A percentile compares a stretch with the other conserved stretches of the same genome.
Conservation (phyloP, 2,113 vertebrate genomes). For the Microtus montanus region DNA sequence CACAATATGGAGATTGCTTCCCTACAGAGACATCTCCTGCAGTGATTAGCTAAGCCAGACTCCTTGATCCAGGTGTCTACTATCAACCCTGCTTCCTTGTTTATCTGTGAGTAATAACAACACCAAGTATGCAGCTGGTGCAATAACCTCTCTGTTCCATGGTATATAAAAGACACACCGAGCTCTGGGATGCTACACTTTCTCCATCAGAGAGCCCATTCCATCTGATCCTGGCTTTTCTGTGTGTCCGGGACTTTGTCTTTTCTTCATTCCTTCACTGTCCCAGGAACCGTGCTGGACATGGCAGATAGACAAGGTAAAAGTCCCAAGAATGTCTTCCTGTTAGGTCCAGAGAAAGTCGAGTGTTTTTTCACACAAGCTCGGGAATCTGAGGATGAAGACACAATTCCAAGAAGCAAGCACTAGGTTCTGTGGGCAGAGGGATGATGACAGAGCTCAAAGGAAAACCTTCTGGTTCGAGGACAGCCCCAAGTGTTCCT, state of each 20-base stretch:
- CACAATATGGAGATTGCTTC: background rate
- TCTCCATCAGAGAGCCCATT: background rate
- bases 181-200: background rate
- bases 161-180: background rate
- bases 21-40: background rate
- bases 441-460: background rate
- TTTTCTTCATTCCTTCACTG: background rate
- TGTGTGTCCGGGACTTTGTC: background rate
- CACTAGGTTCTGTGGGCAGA: background rate
- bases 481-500: background rate
- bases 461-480: background rate
- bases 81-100: background rate
- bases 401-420: background rate
- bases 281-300: background rate
- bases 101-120: background rate
- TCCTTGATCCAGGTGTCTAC: background rate
- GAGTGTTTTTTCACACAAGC: background rate
- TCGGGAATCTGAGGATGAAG: background rate
- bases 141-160: background rate
- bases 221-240: background rate
- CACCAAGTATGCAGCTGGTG: background rate
- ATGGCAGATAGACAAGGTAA: background rate
- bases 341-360: background rate
- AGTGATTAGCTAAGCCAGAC: background rate
- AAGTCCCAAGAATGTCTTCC: slow-evolving; percentile 36